These are phyloP conservation scores for Ochotona curzoniae DNA, from an alignment of 2,113 vertebrate genomes.

Conservation along the genomic window DNA sequence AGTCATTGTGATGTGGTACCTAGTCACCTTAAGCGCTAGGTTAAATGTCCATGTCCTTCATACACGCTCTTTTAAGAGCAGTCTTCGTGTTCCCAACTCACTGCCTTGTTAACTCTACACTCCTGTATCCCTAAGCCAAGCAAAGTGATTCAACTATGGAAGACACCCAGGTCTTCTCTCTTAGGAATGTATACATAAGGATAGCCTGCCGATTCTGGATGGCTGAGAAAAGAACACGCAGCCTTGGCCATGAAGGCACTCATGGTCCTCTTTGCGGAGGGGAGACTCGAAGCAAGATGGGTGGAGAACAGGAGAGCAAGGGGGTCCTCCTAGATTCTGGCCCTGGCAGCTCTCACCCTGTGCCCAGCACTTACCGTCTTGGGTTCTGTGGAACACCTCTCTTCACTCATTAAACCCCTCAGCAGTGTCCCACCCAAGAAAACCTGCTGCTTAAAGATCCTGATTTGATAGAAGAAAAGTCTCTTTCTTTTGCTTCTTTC, in stretches of 20 bases:
- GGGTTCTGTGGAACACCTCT: background rate
- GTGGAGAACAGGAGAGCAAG: background rate
- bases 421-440: background rate
- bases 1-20: too few species aligned
- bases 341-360: background rate
- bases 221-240: background rate
- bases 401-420: background rate
- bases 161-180: background rate
- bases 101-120: background rate
- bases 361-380: background rate
- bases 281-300: background rate
- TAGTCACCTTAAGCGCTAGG: too few species aligned
- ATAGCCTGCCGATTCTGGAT: background rate
- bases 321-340: background rate
- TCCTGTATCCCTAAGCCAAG: background rate
- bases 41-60: background rate
- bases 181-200: background rate
- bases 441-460: background rate
- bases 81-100: background rate
- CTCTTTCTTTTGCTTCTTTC: background rate
- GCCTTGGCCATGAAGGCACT: background rate
- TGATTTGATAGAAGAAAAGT: background rate
- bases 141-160: background rate
- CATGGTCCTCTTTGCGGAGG: background rate
- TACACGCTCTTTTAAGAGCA: fast-evolving